Evolutionary conservation across 2,113 vertebrate species (phyloP).

Genomic region (Sigmodon hispidus): DNA sequence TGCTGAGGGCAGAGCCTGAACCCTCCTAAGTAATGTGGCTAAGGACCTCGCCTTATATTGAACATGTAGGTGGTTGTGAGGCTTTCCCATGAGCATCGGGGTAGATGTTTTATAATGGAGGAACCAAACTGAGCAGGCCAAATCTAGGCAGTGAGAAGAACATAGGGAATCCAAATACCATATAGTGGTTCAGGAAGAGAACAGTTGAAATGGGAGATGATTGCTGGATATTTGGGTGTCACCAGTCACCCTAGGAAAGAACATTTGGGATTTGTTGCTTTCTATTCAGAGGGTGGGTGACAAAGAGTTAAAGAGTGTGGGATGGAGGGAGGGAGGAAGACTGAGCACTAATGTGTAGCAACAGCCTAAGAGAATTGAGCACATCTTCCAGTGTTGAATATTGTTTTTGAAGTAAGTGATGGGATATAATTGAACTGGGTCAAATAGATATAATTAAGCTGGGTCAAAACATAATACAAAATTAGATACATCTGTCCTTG

Average conservation of each 20-base stretch:
- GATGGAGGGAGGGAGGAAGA: background rate
- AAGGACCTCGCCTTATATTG: background rate
- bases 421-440: slow-evolving; percentile 76
- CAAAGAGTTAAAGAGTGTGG: slow-evolving; percentile 58
- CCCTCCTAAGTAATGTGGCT: background rate
- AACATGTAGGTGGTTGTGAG: too few relatives aligned
- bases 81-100: too few relatives aligned
- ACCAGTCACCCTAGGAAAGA: background rate
- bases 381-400: slow-evolving; percentile 48
- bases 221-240: background rate
- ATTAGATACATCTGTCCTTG: slow-evolving; percentile 73
- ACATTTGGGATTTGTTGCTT: background rate
- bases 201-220: background rate
- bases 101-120: background rate
- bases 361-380: slow-evolving; percentile 61
- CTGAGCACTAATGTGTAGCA: background rate
- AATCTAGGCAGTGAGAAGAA: background rate
- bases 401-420: slow-evolving; percentile 75
- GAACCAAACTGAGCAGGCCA: background rate
- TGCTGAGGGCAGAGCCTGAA: background rate
- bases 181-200: background rate
- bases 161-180: too few relatives aligned
- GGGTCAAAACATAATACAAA: slow-evolving; percentile 69
- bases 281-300: background rate
- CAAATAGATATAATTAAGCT: slow-evolving; percentile 76